Evolutionary conservation across 2,888 invertebrate species (phyloP).

Genomic region (Heterodera filipjevi): DNA sequence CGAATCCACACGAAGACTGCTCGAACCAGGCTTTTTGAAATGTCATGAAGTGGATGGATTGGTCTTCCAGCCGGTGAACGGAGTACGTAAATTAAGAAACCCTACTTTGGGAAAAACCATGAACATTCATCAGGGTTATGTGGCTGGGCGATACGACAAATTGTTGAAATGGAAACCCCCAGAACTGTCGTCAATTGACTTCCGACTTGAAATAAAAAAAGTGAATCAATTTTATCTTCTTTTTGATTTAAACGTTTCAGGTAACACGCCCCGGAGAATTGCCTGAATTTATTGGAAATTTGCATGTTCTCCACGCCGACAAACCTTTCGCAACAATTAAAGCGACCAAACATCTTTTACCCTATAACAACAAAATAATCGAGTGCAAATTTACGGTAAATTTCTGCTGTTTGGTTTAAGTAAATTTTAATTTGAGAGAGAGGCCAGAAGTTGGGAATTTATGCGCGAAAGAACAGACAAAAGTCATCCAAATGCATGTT

Average conservation of each 20-base stretch:
- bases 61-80: slow-evolving; percentile 89
- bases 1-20: slow-evolving; percentile 47
- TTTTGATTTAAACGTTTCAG: not conserved
- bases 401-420: not conserved
- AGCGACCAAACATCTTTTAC: slow-evolving; percentile 77
- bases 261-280: slow-evolving; percentile 52
- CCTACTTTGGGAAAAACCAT: slow-evolving; percentile 27
- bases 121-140: slow-evolving; percentile 77
- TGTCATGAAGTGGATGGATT: slow-evolving; percentile 93
- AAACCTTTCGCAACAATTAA: slow-evolving; percentile 71
- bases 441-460: slow-evolving; percentile 77
- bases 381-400: slow-evolving; percentile 75
- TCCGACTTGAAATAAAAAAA: slow-evolving; percentile 80
- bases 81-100: slow-evolving; percentile 69
- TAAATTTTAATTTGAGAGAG: slow-evolving; percentile 29
- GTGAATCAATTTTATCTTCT: not conserved
- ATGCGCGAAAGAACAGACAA: slow-evolving; percentile 96
- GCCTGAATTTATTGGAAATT: slow-evolving; percentile 64
- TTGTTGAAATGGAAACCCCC: slow-evolving; percentile 98
- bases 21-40: slow-evolving; percentile 77
- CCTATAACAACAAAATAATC: slow-evolving; percentile 87
- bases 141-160: slow-evolving; percentile 79
- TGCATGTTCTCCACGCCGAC: slow-evolving; percentile 67
- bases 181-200: slow-evolving; percentile 92
- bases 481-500: slow-evolving; percentile 86